phyloP scores from a whole-genome alignment of 2,888 invertebrate genomes.

The Dolichopus griseipennis region DNA sequence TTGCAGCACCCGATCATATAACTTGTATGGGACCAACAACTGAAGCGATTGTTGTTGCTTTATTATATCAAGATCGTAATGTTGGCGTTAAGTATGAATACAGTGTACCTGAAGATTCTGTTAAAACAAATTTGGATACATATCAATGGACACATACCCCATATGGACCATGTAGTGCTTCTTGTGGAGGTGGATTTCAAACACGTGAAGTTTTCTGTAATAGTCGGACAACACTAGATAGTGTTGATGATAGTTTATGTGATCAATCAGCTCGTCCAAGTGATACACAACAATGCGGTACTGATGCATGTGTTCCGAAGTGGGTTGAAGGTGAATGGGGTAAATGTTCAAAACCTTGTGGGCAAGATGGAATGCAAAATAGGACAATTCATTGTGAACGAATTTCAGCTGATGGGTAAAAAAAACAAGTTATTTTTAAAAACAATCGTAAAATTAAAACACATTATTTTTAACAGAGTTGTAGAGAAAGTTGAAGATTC shows the following conservation, averaged over 20 bases:
- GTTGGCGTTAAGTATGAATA: slow-evolving; percentile 85
- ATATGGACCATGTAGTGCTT: slow-evolving; percentile 71
- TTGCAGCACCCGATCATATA: slow-evolving; percentile 76
- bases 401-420: slow-evolving; percentile 59
- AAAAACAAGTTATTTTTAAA: neutral
- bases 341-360: slow-evolving; percentile 73
- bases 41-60: slow-evolving; percentile 77
- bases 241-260: slow-evolving; percentile 69
- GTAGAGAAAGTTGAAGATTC: slow-evolving; percentile 64
- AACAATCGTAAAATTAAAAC: neutral
- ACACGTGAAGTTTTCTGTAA: slow-evolving; percentile 72
- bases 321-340: slow-evolving; percentile 77
- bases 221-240: slow-evolving; percentile 59
- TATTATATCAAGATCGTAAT: slow-evolving; percentile 73
- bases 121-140: slow-evolving; percentile 58
- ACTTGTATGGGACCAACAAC: slow-evolving; percentile 78
- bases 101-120: slow-evolving; percentile 67
- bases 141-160: slow-evolving; percentile 68
- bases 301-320: slow-evolving; percentile 65
- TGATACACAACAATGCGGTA: slow-evolving; percentile 61
- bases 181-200: slow-evolving; percentile 85
- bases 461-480: slow-evolving; percentile 39
- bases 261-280: slow-evolving; percentile 65
- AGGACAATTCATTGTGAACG: slow-evolving; percentile 73
- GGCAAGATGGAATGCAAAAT: slow-evolving; percentile 60